phyloP scores from a whole-genome alignment of 2,113 vertebrate genomes.

The Telmatochromis bifrenatus region DNA sequence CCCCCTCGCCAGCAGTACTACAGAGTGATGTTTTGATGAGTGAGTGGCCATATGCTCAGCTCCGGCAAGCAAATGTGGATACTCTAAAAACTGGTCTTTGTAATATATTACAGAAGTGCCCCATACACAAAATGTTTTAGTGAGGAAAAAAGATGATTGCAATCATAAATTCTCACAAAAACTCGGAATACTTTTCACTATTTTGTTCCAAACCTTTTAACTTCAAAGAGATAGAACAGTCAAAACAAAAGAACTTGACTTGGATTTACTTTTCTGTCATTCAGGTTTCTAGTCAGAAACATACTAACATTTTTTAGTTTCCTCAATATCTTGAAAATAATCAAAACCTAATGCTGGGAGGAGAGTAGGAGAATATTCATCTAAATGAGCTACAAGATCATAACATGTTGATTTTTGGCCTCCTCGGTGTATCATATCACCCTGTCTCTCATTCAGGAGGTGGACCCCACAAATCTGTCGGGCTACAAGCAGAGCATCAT shows the following conservation, averaged over 20 bases:
- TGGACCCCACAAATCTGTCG: constrained; percentile 81
- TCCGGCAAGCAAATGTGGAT: background rate
- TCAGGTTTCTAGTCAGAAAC: background rate
- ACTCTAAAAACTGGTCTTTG: background rate
- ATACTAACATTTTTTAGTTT: background rate
- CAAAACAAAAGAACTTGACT: background rate
- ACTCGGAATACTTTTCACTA: background rate
- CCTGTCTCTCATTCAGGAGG: constrained; percentile 69
- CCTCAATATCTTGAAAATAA: background rate
- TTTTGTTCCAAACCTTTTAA: background rate
- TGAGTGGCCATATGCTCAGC: background rate
- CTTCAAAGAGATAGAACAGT: background rate
- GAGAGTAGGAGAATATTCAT: background rate
- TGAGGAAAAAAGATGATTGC: background rate
- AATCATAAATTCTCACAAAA: background rate
- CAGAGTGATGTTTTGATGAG: background rate
- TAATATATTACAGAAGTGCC: background rate
- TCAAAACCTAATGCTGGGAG: background rate
- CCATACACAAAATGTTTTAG: background rate
- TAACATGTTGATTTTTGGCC: background rate
- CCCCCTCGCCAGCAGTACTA: background rate
- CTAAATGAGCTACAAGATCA: background rate
- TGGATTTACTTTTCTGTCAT: background rate
- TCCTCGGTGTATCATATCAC: background rate
- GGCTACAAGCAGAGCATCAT: constrained; percentile 92